Conservation (phyloP, 35 echinoderm and acorn worm genomes). For the Hemicentrotus pulcherrimus region DNA sequence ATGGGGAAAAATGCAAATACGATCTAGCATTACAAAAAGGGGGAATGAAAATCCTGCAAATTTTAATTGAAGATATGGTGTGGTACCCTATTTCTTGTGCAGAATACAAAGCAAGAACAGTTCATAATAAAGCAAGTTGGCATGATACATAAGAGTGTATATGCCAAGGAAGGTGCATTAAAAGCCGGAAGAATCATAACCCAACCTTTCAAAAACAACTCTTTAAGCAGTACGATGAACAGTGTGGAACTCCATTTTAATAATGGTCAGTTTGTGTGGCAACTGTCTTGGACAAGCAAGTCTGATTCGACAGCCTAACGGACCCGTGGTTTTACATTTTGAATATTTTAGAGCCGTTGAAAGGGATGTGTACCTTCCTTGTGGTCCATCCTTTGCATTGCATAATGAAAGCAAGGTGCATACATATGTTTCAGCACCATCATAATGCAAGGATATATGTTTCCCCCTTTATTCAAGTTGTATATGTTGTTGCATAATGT, state of each 20-base stretch:
- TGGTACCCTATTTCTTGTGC: not conserved
- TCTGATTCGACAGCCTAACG: not conserved
- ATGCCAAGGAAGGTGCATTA: not conserved
- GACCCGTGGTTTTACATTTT: not conserved
- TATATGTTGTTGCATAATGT: not conserved
- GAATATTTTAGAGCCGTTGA: not conserved
- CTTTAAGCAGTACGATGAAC: not conserved
- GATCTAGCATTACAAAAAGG: too few species aligned
- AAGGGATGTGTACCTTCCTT: not conserved
- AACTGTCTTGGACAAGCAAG: not conserved
- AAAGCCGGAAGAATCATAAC: not conserved
- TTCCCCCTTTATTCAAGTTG: not conserved
- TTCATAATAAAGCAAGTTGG: not conserved
- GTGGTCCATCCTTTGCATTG: not conserved
- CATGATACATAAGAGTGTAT: not conserved
- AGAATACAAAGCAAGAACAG: not conserved
- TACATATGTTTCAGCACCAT: slow-evolving; percentile 52
- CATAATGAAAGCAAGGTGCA: slow-evolving; percentile 16
- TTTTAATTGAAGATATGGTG: not conserved
- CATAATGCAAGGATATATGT: not conserved
- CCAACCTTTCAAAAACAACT: not conserved
- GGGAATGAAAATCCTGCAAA: too few species aligned
- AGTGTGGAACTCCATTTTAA: not conserved
- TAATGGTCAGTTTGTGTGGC: not conserved
- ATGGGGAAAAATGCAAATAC: too few species aligned